These are phyloP conservation scores for Lepisosteus oculatus DNA, from an alignment of 2,113 vertebrate species.

Conservation along the genomic window DNA sequence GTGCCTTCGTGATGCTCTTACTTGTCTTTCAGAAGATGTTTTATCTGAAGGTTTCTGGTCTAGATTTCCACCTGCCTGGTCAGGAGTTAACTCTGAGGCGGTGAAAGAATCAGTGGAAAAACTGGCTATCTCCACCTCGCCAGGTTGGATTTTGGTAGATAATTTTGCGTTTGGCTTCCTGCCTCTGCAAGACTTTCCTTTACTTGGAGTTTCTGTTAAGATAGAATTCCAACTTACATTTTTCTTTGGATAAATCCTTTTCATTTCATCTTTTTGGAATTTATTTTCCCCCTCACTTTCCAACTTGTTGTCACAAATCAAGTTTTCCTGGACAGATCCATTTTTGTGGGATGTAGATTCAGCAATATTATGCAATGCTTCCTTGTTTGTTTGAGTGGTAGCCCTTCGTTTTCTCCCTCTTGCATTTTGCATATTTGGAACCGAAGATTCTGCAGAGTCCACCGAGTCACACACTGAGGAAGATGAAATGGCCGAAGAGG, in stretches of 20 bases:
- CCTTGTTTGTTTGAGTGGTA: background rate
- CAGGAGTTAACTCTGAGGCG: background rate
- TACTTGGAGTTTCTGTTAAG: slow-evolving; percentile 25
- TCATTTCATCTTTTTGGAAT: background rate
- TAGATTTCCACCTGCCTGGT: background rate
- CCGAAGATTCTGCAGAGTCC: slow-evolving; percentile 17
- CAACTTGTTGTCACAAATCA: slow-evolving; percentile 5
- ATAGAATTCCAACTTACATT: slow-evolving; percentile 39
- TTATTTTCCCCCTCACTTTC: slow-evolving; percentile 3
- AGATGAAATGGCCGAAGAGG: background rate
- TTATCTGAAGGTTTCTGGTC: background rate
- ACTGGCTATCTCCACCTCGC: slow-evolving; percentile 47
- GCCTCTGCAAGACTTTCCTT: slow-evolving; percentile 29
- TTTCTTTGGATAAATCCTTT: slow-evolving; percentile 29
- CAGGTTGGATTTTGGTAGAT: slow-evolving; percentile 26
- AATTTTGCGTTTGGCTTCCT: slow-evolving; percentile 30
- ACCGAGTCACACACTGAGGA: slow-evolving; percentile 24
- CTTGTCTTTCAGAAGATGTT: slow-evolving; percentile 10
- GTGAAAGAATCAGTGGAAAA: slow-evolving; percentile 24
- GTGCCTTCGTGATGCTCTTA: background rate
- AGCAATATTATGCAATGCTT: too few relatives aligned
- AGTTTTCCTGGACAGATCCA: background rate
- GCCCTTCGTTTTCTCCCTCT: slow-evolving; percentile 27
- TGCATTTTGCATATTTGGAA: background rate
- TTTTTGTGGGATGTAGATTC: background rate